Conservation (phyloP, 1,140 invertebrate genomes). For the Eupeodes corollae region DNA sequence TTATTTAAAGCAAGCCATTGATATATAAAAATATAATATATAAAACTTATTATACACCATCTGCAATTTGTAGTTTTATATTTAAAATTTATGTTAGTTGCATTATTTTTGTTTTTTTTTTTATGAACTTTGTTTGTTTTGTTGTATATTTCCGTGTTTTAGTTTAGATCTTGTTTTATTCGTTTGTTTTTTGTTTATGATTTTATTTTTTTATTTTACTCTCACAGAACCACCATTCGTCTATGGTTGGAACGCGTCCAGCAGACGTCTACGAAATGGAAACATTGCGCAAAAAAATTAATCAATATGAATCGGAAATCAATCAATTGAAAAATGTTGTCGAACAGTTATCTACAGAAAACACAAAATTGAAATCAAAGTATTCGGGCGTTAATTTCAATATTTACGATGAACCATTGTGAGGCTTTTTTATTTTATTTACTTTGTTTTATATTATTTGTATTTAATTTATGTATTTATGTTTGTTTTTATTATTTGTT, state of each 20-base stretch:
- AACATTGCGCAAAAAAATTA: constrained; percentile 37
- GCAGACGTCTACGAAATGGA: constrained; percentile 21
- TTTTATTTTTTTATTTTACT: constrained; percentile 5
- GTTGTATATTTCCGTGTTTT: constrained; percentile 5
- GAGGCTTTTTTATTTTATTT: constrained; percentile 18
- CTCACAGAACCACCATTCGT: too few species aligned
- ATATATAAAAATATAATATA: not conserved
- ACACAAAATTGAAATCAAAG: constrained; percentile 47
- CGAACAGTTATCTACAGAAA: constrained; percentile 54
- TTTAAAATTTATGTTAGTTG: not conserved
- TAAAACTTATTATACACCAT: not conserved
- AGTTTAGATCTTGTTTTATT: constrained; percentile 6
- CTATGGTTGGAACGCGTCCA: not conserved
- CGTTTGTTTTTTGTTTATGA: constrained; percentile 10
- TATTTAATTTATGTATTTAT: constrained; percentile 7
- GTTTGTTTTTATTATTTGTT: constrained; percentile 3
- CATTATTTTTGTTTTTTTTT: constrained; percentile 1
- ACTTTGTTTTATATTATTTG: constrained; percentile 1
- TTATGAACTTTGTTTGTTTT: constrained; percentile 28
- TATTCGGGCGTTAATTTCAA: constrained; percentile 27
- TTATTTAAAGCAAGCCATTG: not conserved
- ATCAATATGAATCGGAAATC: constrained; percentile 45
- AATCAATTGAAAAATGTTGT: constrained; percentile 43
- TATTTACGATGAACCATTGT: constrained; percentile 36
- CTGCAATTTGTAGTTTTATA: not conserved